phyloP scores from a whole-genome alignment of 2,113 vertebrate genomes.

The Chunga burmeisteri region DNA sequence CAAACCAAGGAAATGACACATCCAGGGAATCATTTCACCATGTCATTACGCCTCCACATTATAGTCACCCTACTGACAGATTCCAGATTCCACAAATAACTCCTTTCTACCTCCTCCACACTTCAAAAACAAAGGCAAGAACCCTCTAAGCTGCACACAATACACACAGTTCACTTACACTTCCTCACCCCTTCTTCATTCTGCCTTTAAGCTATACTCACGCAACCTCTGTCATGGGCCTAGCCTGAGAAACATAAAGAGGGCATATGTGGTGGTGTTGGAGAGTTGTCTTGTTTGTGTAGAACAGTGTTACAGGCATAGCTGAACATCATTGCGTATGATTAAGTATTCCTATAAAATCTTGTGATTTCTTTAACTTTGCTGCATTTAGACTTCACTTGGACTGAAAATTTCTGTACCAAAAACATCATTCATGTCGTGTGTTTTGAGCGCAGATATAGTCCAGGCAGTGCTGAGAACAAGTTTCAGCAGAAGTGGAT shows the following conservation, averaged over 20 bases:
- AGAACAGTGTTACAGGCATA: background rate
- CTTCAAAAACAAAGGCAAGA: background rate
- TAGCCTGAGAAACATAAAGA: background rate
- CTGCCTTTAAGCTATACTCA: background rate
- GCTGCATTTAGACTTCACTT: background rate
- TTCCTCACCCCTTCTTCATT: background rate
- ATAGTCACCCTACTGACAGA: background rate
- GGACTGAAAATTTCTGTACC: background rate
- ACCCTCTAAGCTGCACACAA: background rate
- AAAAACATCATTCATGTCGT: background rate
- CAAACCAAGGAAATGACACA: constrained; percentile 5
- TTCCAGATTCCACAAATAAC: background rate
- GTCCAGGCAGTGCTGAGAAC: background rate
- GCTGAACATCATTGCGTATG: background rate
- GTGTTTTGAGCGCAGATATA: background rate
- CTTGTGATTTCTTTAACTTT: background rate
- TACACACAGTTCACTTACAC: background rate
- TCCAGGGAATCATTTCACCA: background rate
- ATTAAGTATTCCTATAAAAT: background rate
- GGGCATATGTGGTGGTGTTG: background rate
- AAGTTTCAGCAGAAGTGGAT: background rate
- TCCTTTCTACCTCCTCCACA: background rate
- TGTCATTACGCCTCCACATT: background rate
- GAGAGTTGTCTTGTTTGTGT: background rate
- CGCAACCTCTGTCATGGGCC: background rate